Conservation (phyloP, 2,113 vertebrate species). For the Anarrhichthys ocellatus region DNA sequence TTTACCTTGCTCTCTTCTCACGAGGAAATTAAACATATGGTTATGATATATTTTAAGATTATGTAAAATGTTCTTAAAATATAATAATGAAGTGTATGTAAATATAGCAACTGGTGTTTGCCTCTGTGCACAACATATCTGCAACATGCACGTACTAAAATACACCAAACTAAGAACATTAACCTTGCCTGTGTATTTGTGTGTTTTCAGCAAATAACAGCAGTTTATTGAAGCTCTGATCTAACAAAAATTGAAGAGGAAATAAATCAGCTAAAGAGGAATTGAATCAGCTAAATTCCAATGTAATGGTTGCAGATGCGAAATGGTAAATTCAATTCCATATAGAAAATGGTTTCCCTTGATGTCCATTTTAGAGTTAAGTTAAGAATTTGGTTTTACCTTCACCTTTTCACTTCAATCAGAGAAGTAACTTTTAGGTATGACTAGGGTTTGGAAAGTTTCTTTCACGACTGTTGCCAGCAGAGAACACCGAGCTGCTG, state of each 20-base stretch:
- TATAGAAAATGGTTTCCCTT: conserved; percentile 42
- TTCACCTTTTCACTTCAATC: conserved; percentile 29
- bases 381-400: conserved; percentile 18
- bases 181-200: not conserved
- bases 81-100: not conserved
- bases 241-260: conserved; percentile 44
- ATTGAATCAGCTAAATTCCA: conserved; percentile 47
- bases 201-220: conserved; percentile 19
- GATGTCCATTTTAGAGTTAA: conserved; percentile 29
- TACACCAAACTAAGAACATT: not conserved
- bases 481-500: conserved; percentile 23
- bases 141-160: conserved; percentile 5
- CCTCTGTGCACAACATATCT: conserved; percentile 10
- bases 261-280: no score
- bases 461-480: conserved; percentile 29
- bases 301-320: conserved; percentile 68
- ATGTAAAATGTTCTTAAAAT: not conserved
- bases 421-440: conserved; percentile 18
- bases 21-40: conserved; percentile 26
- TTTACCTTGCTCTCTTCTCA: not conserved
- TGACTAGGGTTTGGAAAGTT: conserved; percentile 45
- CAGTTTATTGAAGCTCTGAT: conserved; percentile 45
- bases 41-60: conserved; percentile 12
- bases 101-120: conserved; percentile 2
- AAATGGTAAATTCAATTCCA: conserved; percentile 27